These are phyloP conservation scores for Lasioglossum baleicum DNA, from an alignment of 1,140 invertebrate genomes.

Conservation along the genomic window DNA sequence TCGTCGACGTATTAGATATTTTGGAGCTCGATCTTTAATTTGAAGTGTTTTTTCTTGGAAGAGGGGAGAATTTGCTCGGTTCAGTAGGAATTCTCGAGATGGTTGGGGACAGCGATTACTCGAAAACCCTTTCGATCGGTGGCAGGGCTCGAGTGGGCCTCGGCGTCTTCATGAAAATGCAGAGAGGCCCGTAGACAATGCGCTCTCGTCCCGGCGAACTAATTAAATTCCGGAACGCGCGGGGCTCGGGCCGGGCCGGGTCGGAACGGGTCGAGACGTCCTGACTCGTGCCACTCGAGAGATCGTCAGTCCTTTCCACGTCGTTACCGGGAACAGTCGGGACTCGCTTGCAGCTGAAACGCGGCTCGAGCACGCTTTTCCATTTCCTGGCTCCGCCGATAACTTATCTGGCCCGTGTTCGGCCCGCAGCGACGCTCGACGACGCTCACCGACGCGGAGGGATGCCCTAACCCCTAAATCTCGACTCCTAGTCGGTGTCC, in stretches of 20 bases:
- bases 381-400: background rate
- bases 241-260: background rate
- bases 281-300: background rate
- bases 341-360: too few species aligned
- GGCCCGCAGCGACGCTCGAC: background rate
- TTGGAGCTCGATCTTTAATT: too few species aligned
- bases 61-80: too few species aligned
- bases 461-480: background rate
- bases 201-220: background rate
- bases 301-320: too few species aligned
- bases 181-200: constrained; percentile 1
- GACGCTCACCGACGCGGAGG: background rate
- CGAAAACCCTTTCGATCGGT: background rate
- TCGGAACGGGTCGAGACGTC: background rate
- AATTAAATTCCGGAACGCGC: background rate
- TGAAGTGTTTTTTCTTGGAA: too few species aligned
- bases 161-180: constrained; percentile 1
- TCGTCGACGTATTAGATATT: too few species aligned
- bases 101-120: background rate
- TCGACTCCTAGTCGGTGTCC: background rate
- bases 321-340: too few species aligned
- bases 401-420: background rate
- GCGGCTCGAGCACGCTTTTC: background rate
- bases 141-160: constrained; percentile 1
- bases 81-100: background rate